Conservation (phyloP, 2,888 invertebrate species). For the Cephus sareptanus region DNA sequence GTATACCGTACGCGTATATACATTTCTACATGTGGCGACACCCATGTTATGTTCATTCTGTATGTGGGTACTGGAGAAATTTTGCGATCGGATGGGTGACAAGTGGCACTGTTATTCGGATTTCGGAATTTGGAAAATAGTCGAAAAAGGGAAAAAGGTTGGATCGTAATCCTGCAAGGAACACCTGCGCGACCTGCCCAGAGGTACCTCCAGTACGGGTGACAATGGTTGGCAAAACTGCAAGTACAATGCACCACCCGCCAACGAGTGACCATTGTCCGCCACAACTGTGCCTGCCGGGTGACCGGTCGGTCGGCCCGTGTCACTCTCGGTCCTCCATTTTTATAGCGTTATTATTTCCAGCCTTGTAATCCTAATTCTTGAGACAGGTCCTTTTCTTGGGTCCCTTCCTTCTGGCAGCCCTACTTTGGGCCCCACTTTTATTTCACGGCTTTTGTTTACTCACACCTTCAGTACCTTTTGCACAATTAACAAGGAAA, state of each 20-base stretch:
- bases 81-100: not conserved
- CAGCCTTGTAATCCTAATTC: conserved; percentile 55
- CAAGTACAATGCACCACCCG: conserved; percentile 54
- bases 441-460: conserved; percentile 35
- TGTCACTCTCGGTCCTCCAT: conserved; percentile 40
- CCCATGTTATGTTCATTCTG: too few species aligned
- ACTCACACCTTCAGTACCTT: conserved; percentile 21
- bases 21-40: too few species aligned
- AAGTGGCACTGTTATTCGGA: not conserved
- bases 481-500: conserved; percentile 26
- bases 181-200: conserved; percentile 31
- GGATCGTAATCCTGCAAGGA: not conserved
- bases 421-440: not conserved
- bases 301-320: conserved; percentile 29
- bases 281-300: conserved; percentile 20
- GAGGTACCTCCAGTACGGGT: not conserved
- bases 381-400: conserved; percentile 30
- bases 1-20: too few species aligned
- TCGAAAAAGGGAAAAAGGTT: conserved; percentile 3
- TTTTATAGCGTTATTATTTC: conserved; percentile 47
- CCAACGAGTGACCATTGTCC: conserved; percentile 55
- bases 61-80: too few species aligned
- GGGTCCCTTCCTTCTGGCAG: not conserved
- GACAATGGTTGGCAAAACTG: conserved; percentile 38
- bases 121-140: too few species aligned